Percentiles rank a stretch among this genome's conserved stretches.
phyloP scores from a whole-genome alignment of 2,113 vertebrate species.

The Psophia crepitans region DNA sequence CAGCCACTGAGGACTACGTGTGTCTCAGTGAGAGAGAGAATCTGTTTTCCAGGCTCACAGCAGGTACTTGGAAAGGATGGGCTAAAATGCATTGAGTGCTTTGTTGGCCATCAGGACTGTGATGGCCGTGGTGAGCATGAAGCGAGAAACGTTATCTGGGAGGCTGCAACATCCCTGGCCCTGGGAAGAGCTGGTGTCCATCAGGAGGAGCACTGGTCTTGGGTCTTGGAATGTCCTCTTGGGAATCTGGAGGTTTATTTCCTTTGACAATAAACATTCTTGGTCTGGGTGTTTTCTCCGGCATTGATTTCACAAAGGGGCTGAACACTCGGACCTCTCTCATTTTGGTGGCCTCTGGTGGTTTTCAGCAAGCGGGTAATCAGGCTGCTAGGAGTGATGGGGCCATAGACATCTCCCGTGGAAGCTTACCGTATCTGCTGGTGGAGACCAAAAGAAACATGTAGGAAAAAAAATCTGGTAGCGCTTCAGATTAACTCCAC shows the following conservation, averaged over 20 bases:
- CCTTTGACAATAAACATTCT: background rate
- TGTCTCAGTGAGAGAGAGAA: background rate
- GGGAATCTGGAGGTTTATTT: background rate
- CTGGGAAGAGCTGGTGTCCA: background rate
- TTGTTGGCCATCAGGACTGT: background rate
- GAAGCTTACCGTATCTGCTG: background rate
- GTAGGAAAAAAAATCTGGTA: background rate
- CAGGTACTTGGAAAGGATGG: too few species aligned
- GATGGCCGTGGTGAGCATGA: background rate
- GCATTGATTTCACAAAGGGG: too few species aligned
- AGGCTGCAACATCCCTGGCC: background rate
- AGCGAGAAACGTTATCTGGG: background rate
- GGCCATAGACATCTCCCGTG: fast-evolving
- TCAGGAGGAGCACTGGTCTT: background rate
- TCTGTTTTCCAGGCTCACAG: background rate
- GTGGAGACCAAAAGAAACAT: background rate
- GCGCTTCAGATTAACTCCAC: background rate
- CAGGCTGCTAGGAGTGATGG: background rate
- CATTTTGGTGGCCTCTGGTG: background rate
- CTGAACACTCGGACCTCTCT: background rate
- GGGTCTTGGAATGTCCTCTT: background rate
- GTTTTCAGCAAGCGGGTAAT: background rate
- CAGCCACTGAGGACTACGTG: background rate
- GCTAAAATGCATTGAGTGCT: background rate
- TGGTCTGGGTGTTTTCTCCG: background rate